phyloP scores from a whole-genome alignment of 2,888 invertebrate species.

The Labia minor region DNA sequence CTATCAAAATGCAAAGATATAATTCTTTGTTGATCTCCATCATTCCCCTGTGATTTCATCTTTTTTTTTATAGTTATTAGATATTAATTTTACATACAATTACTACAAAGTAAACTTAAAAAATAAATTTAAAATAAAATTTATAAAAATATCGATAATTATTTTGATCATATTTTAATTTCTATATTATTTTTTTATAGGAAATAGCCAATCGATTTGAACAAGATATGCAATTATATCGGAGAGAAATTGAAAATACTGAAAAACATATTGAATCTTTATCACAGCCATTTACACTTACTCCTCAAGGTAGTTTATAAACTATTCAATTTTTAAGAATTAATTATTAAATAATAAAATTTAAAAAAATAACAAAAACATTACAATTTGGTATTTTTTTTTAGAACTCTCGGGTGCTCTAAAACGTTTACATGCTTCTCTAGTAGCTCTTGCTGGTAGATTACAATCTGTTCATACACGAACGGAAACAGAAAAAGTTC shows the following conservation, averaged over 20 bases:
- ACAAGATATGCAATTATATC: slow-evolving; percentile 52
- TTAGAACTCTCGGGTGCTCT: slow-evolving; percentile 68
- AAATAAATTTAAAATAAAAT: no score
- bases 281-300: slow-evolving; percentile 50
- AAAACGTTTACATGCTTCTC: slow-evolving; percentile 71
- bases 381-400: slow-evolving; percentile 28
- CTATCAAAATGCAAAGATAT: no score
- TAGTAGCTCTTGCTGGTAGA: slow-evolving; percentile 77
- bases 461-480: slow-evolving; percentile 63
- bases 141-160: no score
- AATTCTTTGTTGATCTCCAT: no score
- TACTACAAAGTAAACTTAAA: no score
- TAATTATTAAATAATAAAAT: slow-evolving; percentile 14
- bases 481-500: slow-evolving; percentile 73
- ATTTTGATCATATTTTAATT: background rate
- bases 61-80: no score
- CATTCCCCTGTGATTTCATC: no score
- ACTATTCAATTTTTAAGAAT: slow-evolving; percentile 15
- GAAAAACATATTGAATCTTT: slow-evolving; percentile 60
- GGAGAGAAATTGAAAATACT: slow-evolving; percentile 59
- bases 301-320: slow-evolving; percentile 48
- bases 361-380: background rate
- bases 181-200: slow-evolving; percentile 40
- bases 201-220: slow-evolving; percentile 59
- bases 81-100: no score